Evolutionary conservation across 2,888 invertebrate genomes (phyloP), one percentile per base, ranked within the genome.

Genomic region (Oxytorus armatus): DNA sequence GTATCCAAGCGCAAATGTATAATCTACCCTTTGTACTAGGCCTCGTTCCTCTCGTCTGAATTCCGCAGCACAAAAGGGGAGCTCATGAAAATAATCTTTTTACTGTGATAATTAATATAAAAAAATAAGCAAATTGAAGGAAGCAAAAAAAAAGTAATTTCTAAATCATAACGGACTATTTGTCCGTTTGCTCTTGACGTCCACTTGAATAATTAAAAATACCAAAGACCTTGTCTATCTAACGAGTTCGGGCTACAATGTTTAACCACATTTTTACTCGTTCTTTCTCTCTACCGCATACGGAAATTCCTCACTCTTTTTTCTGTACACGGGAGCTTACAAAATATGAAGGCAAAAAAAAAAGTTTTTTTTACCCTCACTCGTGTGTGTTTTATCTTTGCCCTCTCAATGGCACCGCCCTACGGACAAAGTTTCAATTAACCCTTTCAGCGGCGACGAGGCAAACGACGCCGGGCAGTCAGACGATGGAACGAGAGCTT

Each of bases 391-490:
- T 83, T 82, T 82, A 79, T 75, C 49, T 79, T 76, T 53, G 74
- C 73, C 75, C 76, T 66, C 61, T 63, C 69, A 66, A 23, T 66
- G 39, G 59, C 51, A 51, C 25, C 72, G 53, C 49, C 59, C 72
- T 44, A 68, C 55, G 61, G 55, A 53, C 72, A 66, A 69, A 83
- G 57, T 81, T 85, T 83, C 82, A 85, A 85, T 85, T 83, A 85
- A 84, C 83, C 80, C 69, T 83, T 82, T 70, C 82, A 84, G 23
- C 81, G 47, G 53, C 55, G 49, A 39, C 69, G 77, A 68, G 53
- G 63, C 53, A 70, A 79, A 47, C 72, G 57, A 61, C 66, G 61
- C 55, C 47, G 23, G 39, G 51, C 65, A 63, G 55, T 51, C 69
- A 42, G 59, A 57, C 55, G 55, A 57, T 33, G 66, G 55, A 51